phyloP scores from a whole-genome alignment of 2,797 vertebrate species.

The Propithecus perrieri region DNA sequence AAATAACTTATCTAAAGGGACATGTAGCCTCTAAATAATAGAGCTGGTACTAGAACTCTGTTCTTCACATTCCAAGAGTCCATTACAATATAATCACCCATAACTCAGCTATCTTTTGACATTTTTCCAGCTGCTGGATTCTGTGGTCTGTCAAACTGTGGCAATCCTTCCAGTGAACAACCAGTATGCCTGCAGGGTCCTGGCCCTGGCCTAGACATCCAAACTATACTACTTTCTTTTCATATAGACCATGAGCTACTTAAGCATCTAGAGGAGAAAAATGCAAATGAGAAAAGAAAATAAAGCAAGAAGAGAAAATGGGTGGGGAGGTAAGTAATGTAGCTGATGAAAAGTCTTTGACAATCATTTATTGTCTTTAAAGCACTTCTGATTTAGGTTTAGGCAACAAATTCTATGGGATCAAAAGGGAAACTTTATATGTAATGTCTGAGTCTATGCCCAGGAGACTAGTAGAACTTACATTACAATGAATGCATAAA shows the following conservation, averaged over 20 bases:
- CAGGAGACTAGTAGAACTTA: not conserved
- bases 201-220: slow-evolving; percentile 21
- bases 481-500: not conserved
- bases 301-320: slow-evolving; percentile 23
- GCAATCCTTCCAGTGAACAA: slow-evolving; percentile 3
- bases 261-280: slow-evolving; percentile 27
- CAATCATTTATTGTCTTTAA: slow-evolving; percentile 31
- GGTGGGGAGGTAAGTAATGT: not conserved
- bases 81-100: not conserved
- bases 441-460: not conserved
- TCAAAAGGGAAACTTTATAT: not conserved
- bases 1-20: slow-evolving; percentile 30
- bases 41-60: not conserved
- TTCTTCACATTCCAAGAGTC: slow-evolving; percentile 32
- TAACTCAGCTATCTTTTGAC: slow-evolving; percentile 3
- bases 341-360: not conserved
- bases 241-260: not conserved
- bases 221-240: slow-evolving; percentile 33
- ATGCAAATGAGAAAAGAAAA: slow-evolving; percentile 18
- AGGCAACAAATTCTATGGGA: not conserved
- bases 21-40: not conserved
- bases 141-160: not conserved
- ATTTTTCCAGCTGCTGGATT: not conserved
- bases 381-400: slow-evolving; percentile 35
- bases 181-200: not conserved